Base-by-base conservation (phyloP, 2,888 invertebrate species). In the Rhorus exstirpatorius region DNA sequence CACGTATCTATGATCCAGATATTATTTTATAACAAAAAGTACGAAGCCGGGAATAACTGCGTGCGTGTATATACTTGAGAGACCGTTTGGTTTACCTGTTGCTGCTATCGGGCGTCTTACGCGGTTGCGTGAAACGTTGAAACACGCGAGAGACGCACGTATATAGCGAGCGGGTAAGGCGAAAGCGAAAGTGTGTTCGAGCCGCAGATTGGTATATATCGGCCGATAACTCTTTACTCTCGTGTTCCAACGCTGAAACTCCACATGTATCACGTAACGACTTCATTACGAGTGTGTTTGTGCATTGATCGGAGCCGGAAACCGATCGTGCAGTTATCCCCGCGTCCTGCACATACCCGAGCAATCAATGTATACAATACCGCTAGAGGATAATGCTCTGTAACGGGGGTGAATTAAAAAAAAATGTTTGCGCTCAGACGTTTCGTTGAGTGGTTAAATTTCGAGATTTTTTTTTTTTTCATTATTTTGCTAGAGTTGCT, bases 141-240 rank as follows among this genome's bases (percentile, higher is more conserved):
- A 60, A 71, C 60, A 21, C 51, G 71, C 75, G 71, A 79, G 67
- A 68, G 44, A 41, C 44, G 31, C 60, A 60, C n/a, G n/a, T n/a
- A n/a, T n/a, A n/a, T 46, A 19, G 51, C 65, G 53, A 79, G 41
- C 75, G 70, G 79, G 83, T 86, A 76, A 67, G 77, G 86, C 75
- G 87, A 91, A 90, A 91, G 91, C 88, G 91, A 91, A 91, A 92
- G 91, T 89, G 88, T 90, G 24, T 90, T 88, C 88, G 89, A 88
- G 85, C 85, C 86, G 85, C 83, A n/a, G n/a, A n/a, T 38, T 10
- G 10, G 31, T 31, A 51, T 49, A 44, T 44, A 53, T 49, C 44
- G 53, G 49, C 51, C 49, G 24, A 31, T 38, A 31, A 17, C 35
- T 67, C 26, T 63, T 38, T 17, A 49, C 65, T 75, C 44, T 65